Evolutionary conservation across 2,888 invertebrate species (phyloP), one percentile per base, ranked within the genome.

Genomic region (Chrysolina americana): DNA sequence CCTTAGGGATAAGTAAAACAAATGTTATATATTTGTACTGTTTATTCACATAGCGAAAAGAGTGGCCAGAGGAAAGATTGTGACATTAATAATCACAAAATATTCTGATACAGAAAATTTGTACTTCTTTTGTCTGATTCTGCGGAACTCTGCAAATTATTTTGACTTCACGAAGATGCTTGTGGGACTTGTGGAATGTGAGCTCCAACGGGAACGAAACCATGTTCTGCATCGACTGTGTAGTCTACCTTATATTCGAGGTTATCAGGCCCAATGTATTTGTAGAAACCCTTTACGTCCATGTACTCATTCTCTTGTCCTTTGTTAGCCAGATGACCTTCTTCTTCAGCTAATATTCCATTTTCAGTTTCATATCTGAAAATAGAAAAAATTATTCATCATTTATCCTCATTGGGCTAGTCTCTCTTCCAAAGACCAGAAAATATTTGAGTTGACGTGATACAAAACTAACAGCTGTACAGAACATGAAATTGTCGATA

Each of bases 231-330:
- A 80, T 92, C 91, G 63, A 92, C 92, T 6, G 89, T 89, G 82
- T 92, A 92, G 80, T 91, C 91, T 2, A 92, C 90, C 76, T 90
- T 89, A 84, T 91, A 91, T 50, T 89, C 89, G 0, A 89, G 83
- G 65, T 90, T 91, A 81, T 92, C 91, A 65, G 92, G 91, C 1
- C 92, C 93, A 2, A 83, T 82, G 83, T 93, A 94, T 78, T 92
- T 91, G 84, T 91, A 93, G 85, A 91, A 93, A 0, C 94, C 94
- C 63, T 87, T 89, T 0, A 92, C 92, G 70, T 90, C 89, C 68
- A 93, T 90, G 0, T 91, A 92, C 75, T 91, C 91, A 1, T 89
- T 89, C 17, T 89, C 89, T 70, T 80, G 80, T 8, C 81, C 91
- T 64, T 89, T 86, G 82, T 89, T 88, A 86, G 71, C 82, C 36